Percentiles rank a stretch among this genome's conserved stretches.
These are phyloP conservation scores for Trachymyrmex septentrionalis DNA, from an alignment of 1,140 invertebrate species.

Conservation along the genomic window DNA sequence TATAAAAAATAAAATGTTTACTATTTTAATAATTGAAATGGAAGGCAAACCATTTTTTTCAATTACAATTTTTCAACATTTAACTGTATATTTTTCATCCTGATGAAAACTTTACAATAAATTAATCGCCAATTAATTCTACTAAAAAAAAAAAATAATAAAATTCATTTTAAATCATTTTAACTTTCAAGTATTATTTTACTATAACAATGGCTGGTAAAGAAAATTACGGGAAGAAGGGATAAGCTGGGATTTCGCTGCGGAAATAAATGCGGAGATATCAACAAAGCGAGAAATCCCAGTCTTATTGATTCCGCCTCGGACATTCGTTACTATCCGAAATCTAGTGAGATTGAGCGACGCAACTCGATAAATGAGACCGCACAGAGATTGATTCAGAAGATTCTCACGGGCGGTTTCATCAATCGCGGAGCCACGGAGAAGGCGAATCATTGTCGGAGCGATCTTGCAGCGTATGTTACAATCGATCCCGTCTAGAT, in stretches of 20 bases:
- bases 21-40: not conserved
- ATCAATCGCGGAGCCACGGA: constrained; percentile 43
- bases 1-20: constrained; percentile 19
- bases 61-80: not conserved
- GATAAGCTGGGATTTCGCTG: constrained; percentile 35
- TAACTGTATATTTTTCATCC: constrained; percentile 5
- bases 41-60: not conserved
- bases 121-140: not conserved
- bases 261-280: constrained; percentile 61
- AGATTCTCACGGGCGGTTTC: constrained; percentile 75
- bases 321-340: constrained; percentile 68
- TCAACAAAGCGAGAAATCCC: constrained; percentile 35
- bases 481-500: constrained; percentile 68
- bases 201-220: not conserved
- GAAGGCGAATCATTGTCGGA: constrained; percentile 63
- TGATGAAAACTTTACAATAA: not conserved
- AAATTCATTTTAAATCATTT: not conserved
- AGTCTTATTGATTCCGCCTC: constrained; percentile 57
- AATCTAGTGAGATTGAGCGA: constrained; percentile 68
- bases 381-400: constrained; percentile 73
- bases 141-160: not conserved
- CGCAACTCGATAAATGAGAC: constrained; percentile 65
- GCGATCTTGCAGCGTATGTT: constrained; percentile 43
- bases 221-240: constrained; percentile 51
- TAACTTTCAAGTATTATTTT: not conserved